Conservation (phyloP, 1,140 invertebrate genomes). For the Nymphalis io region DNA sequence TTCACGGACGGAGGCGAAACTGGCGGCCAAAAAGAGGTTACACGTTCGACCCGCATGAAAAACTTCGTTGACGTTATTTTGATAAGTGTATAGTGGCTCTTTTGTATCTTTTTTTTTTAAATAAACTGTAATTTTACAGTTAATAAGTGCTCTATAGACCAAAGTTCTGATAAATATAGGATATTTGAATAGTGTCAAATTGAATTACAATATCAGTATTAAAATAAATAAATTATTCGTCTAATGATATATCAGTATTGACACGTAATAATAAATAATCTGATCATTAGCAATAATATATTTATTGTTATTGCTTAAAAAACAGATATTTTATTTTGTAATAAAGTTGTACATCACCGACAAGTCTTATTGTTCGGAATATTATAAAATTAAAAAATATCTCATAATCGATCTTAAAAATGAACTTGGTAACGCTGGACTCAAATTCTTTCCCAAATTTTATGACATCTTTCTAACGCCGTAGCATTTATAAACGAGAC, state of each 20-base stretch:
- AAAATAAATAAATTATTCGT: too few species aligned
- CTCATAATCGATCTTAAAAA: constrained; percentile 36
- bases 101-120: not conserved
- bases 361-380: too few species aligned
- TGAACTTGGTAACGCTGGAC: constrained; percentile 23
- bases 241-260: too few species aligned
- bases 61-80: constrained; percentile 25
- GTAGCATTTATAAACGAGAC: constrained; percentile 50
- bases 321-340: too few species aligned
- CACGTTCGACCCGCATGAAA: constrained; percentile 19
- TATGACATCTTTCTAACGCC: constrained; percentile 49
- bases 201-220: too few species aligned
- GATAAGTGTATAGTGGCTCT: constrained; percentile 8
- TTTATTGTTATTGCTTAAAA: too few species aligned
- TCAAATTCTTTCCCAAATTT: constrained; percentile 47
- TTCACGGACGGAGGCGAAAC: constrained; percentile 16
- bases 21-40: constrained; percentile 17
- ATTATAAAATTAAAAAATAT: constrained; percentile 28
- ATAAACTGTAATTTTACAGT: not conserved
- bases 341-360: too few species aligned
- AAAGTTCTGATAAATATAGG: too few species aligned
- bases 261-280: too few species aligned
- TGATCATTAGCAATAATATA: too few species aligned
- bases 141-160: too few species aligned
- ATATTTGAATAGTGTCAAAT: too few species aligned